Evolutionary conservation across 2,113 vertebrate species (phyloP), one percentile per base, ranked within the genome.

Genomic region (Corapipo altera): DNA sequence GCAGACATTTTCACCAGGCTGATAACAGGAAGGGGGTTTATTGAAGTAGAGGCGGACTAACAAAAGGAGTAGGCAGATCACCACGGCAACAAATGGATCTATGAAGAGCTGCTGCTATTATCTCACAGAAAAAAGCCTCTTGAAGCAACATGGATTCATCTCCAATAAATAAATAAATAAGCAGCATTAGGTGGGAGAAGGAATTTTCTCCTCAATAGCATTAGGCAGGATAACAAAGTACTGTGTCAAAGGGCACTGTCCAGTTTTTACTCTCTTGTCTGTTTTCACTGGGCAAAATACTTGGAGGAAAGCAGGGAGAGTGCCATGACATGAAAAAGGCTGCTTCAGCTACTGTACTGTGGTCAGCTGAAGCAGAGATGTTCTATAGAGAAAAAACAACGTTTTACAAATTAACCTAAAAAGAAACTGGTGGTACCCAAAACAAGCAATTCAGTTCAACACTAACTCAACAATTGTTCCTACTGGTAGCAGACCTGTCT

Each of bases 31-130:
- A 98, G 98, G 98, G 98, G 97, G 98, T 98, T 98, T 99, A 98
- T 98, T 98, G 98, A 98, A 98, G 98, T 98, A 98, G 96, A 98
- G 97, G 98, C 20, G 35, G 91, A 37, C 97, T 97, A 98, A 98
- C 97, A 98, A 98, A 98, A 98, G 98, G 97, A 98, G 97, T 97
- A 97, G 97, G 98, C 98, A 98, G 97, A 98, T 99, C 98, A 98
- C 99, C 98, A 98, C 85, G 98, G 99, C 99, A 99, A 99, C 99
- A 99, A 99, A 99, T 99, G 99, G 99, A 99, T 98, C 97, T 98
- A 98, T 98, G 97, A 98, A 99, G 98, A 99, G 98, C 98, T 96
- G 77, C 97, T 81, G 98, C 99, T 98, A 99, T 99, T 99, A 99
- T 99, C 98, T 98, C 97, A 97, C 98, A 98, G 98, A 97, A 97